Base-by-base conservation (phyloP, 2,113 vertebrate species). In the Tenrec ecaudatus region DNA sequence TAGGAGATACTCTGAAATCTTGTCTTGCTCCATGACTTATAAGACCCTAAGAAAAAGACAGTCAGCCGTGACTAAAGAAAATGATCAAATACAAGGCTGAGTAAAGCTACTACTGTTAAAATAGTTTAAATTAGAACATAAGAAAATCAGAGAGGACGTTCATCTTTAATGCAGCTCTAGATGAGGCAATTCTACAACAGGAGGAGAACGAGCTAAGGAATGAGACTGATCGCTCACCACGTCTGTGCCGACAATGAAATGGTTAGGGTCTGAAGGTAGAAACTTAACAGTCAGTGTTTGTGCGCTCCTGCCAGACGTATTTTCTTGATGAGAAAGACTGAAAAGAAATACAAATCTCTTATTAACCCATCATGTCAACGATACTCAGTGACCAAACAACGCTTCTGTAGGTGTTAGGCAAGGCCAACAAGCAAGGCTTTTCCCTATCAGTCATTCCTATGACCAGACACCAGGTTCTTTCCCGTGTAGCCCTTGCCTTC, bases 191-290 rank as follows among this genome's bases (percentile, higher is more conserved):
- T 82, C 90, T 25, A 58, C 47, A 85, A 91, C 3, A 6, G 19
- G 43, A 81, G 19, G 38, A 76, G 20, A 19, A 92, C 38, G 7
- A 77, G 62, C 2, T 76, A 27, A 0, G 0, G 71, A 25, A 86
- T 58, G 0, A 92, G 95, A 88, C 33, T 71, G 47, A 17, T 25
- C 82, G 97, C 99, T 99, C 92, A 99, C 99, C 98, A 99, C 94
- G 71, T 99, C 98, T 64, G 99, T 99, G 96, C 99, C 99, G 22
- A 99, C 98, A 89, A 99, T 97, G 85, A 99, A 99, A 96, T 98
- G 98, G 95, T 98, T 99, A 4, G 98, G 98, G 96, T 99, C 98
- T 58, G 98, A 98, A 75, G 99, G 98, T 33, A 99, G 98, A 97
- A 99, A 99, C 92, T 98, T 99, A 83, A 99, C 92, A 58, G 87